Evolutionary conservation across 2,797 vertebrate species (phyloP), one percentile per base, ranked within the genome.

Genomic region (Craterocephalus amniculus): DNA sequence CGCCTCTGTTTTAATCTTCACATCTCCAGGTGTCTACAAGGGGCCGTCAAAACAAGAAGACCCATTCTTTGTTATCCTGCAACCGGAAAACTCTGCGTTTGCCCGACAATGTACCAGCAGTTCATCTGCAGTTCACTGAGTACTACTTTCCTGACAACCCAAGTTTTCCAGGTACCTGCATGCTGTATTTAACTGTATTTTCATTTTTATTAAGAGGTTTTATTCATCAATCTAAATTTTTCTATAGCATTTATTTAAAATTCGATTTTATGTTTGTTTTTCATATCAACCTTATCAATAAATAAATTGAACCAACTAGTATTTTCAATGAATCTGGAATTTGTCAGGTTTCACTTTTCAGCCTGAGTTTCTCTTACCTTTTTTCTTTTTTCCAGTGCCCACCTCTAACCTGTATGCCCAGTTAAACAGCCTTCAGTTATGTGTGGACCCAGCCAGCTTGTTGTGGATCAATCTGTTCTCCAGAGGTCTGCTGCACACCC

Each of bases 71-170:
- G 61, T 80, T 99, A 32, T 99, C 96, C 22, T 98, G 98, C 85
- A 97, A 94, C 32, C 96, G 96, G 57, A 96, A 96, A 87, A 88
- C 90, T 66, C 88, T 95, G 70, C 92, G 73, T 70, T 88, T 97
- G 60, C 94, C 96, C 0, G 88, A 96, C 54, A 94, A 93, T 62
- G 85, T 95, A 10, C 96, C 98, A 74, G 97, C 96, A 71, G 93
- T 99, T 87, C 96, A 99, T 65, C 90, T 99, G 70, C 97, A 99
- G 79, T 99, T 99, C 85, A 99, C 96, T 0, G 98, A 99, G 60
- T 99, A 98, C 90, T 99, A 98, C 93, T 96, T 97, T 75, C 95
- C 97, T 13, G 96, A 98, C 88, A 96, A 95, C 85, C 92, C 95
- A 36, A 91, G 90, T 72, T 93, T 97, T 85, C 91, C 95, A 91